Base-by-base conservation (phyloP, 2,113 vertebrate genomes). In the Ellobius talpinus region DNA sequence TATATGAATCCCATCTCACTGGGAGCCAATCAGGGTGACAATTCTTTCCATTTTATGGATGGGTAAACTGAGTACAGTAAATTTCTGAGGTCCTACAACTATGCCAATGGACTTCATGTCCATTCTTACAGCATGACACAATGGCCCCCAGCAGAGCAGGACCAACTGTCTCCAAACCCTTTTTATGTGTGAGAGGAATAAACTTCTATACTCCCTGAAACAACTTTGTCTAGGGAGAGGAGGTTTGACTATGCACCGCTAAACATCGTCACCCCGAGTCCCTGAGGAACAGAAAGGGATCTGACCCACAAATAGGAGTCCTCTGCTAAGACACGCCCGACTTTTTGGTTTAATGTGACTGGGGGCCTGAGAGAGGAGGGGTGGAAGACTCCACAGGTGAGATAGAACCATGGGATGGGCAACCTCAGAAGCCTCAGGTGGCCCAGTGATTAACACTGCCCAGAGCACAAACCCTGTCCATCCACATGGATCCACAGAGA, bases 121-220 rank as follows among this genome's bases (percentile, higher is more conserved):
- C 7, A 1, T 13, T 72, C 63, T 63, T 21, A 58, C 0, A 3
- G 0, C 31, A 52, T 3, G 0, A 23, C 14, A 19, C 26, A 0
- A 1, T 23, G 68, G 65, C 78, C 16, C 16, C 8, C 19, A 19
- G 42, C 8, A 4, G 42, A 65, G 1, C 0, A 9, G 39, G 39
- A 39, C n/a, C 70, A 72, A 72, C 7, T n/a, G 19, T 3, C 3
- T 72, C 70, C 3, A 9, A 72, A 21, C 36, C n/a, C 19, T n/a
- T 11, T 39, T 42, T 42, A 65, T 45, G 8, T n/a, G 39, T 65
- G 26, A 85, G 58, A 29, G 14, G 2, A 45, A 85, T 11, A 29
- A 85, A 45, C 58, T 42, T 84, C 24, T 42, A 29, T 17, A 29
- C 4, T 5, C 4, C 58, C 58, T 1, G 7, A 84, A 58, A 45